Conservation (phyloP, 2,113 vertebrate genomes). For the Hypocryptadius cinnamomeus region DNA sequence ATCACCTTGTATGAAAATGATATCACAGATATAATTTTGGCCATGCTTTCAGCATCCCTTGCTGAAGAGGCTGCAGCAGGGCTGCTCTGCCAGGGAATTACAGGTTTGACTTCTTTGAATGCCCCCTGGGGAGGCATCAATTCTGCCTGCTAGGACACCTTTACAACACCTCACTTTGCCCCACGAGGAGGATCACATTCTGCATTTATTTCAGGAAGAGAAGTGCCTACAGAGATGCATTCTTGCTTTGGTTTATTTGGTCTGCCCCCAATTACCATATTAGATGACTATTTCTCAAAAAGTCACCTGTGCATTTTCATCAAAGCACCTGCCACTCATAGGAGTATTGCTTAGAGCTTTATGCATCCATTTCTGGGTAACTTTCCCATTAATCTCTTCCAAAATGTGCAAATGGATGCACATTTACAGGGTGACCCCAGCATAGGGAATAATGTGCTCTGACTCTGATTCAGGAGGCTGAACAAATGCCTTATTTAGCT, state of each 20-base stretch:
- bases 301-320: neutral
- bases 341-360: neutral
- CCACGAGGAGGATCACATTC: neutral
- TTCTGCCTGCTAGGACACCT: neutral
- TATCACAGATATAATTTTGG: neutral
- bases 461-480: no score
- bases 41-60: neutral
- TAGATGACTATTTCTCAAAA: neutral
- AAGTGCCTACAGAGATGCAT: neutral
- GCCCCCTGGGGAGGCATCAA: neutral
- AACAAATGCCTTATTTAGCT: no score
- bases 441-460: no score
- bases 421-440: no score
- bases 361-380: neutral
- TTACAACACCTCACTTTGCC: neutral
- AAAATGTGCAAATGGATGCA: neutral
- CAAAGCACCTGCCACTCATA: neutral
- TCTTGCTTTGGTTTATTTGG: neutral
- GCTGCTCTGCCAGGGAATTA: no score
- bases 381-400: neutral
- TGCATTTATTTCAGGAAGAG: neutral
- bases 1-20: neutral
- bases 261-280: neutral
- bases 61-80: neutral
- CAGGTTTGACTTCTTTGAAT: neutral